These are phyloP conservation scores for Boloria selene DNA, from an alignment of 2,888 invertebrate genomes.

Conservation along the genomic window DNA sequence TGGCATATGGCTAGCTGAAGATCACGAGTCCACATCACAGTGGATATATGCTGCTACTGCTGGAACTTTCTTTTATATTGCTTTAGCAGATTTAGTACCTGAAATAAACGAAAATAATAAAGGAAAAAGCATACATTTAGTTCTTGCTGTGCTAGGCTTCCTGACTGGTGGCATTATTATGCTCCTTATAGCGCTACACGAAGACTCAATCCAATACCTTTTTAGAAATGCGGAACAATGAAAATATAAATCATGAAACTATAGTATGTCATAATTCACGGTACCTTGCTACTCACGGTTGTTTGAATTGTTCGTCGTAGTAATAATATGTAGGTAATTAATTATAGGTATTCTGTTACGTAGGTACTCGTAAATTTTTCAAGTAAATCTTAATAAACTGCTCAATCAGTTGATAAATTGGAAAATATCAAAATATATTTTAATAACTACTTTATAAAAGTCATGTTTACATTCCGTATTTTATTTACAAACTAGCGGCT, in stretches of 20 bases:
- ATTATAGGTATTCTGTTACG: constrained; percentile 19
- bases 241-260: constrained; percentile 40
- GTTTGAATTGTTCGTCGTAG: constrained; percentile 53
- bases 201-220: constrained; percentile 81
- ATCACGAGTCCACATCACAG: constrained; percentile 85
- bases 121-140: constrained; percentile 77
- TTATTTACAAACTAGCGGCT: background rate
- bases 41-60: constrained; percentile 92
- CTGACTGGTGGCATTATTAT: constrained; percentile 86
- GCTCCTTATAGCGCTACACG: constrained; percentile 88
- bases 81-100: constrained; percentile 89
- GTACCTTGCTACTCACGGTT: constrained; percentile 50
- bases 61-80: constrained; percentile 91
- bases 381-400: constrained; percentile 25
- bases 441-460: background rate
- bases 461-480: constrained; percentile 16
- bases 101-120: constrained; percentile 82
- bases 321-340: constrained; percentile 36
- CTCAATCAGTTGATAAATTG: constrained; percentile 23
- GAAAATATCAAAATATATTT: constrained; percentile 8
- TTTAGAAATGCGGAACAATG: constrained; percentile 74
- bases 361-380: constrained; percentile 11
- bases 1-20: constrained; percentile 87
- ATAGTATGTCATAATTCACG: constrained; percentile 49
- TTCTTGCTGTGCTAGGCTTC: constrained; percentile 86